Base-by-base conservation (phyloP, 2,797 vertebrate genomes). In the Chelon labrosus region DNA sequence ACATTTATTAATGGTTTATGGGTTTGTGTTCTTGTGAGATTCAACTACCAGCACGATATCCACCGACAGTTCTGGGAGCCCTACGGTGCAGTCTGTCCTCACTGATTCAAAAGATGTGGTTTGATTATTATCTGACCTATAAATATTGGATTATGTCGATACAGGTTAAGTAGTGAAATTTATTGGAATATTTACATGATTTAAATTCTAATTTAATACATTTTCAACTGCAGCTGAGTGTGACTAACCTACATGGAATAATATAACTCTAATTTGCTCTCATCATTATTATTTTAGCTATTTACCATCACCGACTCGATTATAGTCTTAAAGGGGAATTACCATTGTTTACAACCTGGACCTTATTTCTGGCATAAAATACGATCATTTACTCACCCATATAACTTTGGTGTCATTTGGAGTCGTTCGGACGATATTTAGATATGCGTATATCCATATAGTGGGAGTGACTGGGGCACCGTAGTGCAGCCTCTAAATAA, bases 1-100 rank as follows among this genome's bases (percentile, higher is more conserved):
- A 50, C 59, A 74, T 75, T 35, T 70, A 59, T 27, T 70, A 70
- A 76, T 56, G 27, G 64, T 59, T 77, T 37, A 19, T 41, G 4
- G 17, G 20, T 62, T 61, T 72, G 13, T 52, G 51, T 16, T 62
- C n/a, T 25, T 0, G 2, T 65, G 42, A 77, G 73, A 73, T 39
- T 25, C 16, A 57, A 70, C 16, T 1, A 14, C 16, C 7, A 19
- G 1, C 52, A 16, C 44, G 59, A 0, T 37, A 70, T 67, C 41
- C 63, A 47, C 49, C 37, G 17, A 52, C 52, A 49, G 12, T 47
- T 56, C 14, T 2, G 27, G 7, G 9, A 42, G 63, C 35, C 57
- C 74, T 8, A 39, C 13, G 17, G 6, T 7, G 3, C 12, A 38
- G 5, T 16, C 16, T 73, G 10, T 25, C 13, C 38, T 38, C 13